Evolutionary conservation across 2,113 vertebrate genomes (phyloP).

Genomic region (Lucifuga dentata): DNA sequence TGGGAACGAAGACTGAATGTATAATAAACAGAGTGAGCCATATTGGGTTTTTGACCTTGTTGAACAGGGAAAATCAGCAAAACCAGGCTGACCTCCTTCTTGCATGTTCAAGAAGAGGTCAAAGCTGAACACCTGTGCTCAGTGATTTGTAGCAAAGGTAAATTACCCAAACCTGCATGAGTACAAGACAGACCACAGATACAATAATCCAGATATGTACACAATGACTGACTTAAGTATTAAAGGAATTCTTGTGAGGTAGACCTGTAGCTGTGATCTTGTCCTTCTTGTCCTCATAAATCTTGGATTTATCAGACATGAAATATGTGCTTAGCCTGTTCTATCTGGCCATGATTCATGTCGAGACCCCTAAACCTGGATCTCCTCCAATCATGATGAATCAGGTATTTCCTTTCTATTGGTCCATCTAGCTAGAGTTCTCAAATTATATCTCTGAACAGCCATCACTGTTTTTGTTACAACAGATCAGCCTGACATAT

Average conservation of each 20-base stretch:
- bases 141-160: conserved; percentile 13
- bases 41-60: conserved; percentile 25
- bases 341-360: not conserved
- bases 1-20: conserved; percentile 21
- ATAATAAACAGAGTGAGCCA: conserved; percentile 29
- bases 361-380: not conserved
- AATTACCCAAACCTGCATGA: conserved; percentile 10
- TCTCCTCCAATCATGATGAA: not conserved
- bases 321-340: not conserved
- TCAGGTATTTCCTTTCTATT: not conserved
- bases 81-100: conserved; percentile 1
- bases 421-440: not conserved
- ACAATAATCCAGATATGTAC: not conserved
- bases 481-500: conserved; percentile 7
- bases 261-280: not conserved
- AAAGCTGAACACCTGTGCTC: conserved; percentile 6
- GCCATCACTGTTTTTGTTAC: not conserved
- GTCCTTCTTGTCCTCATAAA: not conserved
- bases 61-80: conserved; percentile 5
- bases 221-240: not conserved
- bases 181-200: not conserved
- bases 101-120: not conserved
- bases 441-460: not conserved
- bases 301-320: too few relatives aligned
- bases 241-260: not conserved